Evolutionary conservation across 2,888 invertebrate species (phyloP).

Genomic region (Zhuqinia jingwanae): DNA sequence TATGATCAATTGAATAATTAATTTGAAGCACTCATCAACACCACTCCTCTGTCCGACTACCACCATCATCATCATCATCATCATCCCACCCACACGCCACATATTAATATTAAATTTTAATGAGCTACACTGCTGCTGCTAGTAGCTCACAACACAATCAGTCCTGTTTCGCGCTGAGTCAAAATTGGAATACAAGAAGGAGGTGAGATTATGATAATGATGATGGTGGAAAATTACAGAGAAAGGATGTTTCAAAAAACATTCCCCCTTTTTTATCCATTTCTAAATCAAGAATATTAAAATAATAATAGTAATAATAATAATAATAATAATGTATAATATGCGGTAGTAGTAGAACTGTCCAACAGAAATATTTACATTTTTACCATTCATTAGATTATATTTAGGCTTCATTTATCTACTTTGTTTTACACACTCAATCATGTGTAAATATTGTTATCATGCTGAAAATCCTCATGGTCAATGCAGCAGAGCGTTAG

Average conservation of each 20-base stretch:
- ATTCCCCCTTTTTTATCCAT: slow-evolving; percentile 3
- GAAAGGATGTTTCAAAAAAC: not conserved
- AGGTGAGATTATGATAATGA: slow-evolving; percentile 1
- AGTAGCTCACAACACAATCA: not conserved
- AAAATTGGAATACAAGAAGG: slow-evolving; percentile 1
- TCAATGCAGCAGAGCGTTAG: not conserved
- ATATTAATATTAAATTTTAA: slow-evolving; percentile 68
- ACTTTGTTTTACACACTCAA: slow-evolving; percentile 29
- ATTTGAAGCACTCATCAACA: slow-evolving; percentile 37
- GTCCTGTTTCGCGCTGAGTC: too few species aligned
- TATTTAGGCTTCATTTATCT: not conserved
- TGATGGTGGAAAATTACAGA: slow-evolving; percentile 7
- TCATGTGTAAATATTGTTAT: too few species aligned
- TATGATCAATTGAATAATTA: slow-evolving; percentile 59
- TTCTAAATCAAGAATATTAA: not conserved
- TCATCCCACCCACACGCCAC: slow-evolving; percentile 37
- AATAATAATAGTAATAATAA: too few species aligned
- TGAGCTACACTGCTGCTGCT: slow-evolving; percentile 18
- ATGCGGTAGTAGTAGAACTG: too few species aligned
- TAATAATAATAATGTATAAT: too few species aligned
- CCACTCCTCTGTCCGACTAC: not conserved
- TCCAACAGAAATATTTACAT: too few species aligned
- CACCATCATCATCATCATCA: not conserved
- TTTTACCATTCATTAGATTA: too few species aligned
- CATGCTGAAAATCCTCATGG: slow-evolving; percentile 26